phyloP scores from a whole-genome alignment of 2,113 vertebrate genomes.

The Centropus bengalensis region DNA sequence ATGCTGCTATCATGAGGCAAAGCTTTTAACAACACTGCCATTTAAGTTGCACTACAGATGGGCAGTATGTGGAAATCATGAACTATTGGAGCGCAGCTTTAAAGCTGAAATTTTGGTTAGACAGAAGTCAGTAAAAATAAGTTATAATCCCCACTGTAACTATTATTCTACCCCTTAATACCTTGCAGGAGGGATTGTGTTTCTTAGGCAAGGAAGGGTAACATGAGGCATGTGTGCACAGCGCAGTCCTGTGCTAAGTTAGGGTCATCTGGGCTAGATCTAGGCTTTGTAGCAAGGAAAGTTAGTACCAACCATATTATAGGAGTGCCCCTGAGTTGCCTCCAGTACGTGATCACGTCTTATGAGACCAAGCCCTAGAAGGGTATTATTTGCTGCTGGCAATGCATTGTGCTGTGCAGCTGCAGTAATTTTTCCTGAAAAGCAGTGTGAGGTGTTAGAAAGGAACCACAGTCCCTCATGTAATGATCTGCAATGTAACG shows the following conservation, averaged over 20 bases:
- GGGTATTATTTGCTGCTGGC: neutral
- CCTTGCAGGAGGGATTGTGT: neutral
- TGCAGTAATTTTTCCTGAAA: neutral
- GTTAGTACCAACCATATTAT: neutral
- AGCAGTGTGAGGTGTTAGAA: neutral
- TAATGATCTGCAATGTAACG: too few species aligned
- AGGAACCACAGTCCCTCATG: neutral
- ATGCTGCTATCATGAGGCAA: neutral
- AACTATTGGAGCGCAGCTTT: neutral
- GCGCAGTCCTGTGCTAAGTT: neutral
- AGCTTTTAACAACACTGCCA: neutral
- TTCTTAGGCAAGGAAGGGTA: neutral
- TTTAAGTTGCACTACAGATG: neutral
- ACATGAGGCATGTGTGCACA: neutral
- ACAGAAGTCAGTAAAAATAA: neutral
- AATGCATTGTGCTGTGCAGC: neutral
- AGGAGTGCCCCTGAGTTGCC: neutral
- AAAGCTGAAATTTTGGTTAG: neutral
- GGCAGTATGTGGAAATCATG: neutral
- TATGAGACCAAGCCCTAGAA: rapidly evolving
- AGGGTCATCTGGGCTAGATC: too few species aligned
- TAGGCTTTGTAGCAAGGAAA: neutral
- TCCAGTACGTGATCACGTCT: rapidly evolving
- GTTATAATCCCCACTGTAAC: neutral
- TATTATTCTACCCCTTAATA: neutral